A percentile compares a stretch with the other conserved stretches of the same genome.
These are phyloP conservation scores for human DNA, from an alignment of 2,113 vertebrate genomes.

Conservation along the genomic window DNA sequence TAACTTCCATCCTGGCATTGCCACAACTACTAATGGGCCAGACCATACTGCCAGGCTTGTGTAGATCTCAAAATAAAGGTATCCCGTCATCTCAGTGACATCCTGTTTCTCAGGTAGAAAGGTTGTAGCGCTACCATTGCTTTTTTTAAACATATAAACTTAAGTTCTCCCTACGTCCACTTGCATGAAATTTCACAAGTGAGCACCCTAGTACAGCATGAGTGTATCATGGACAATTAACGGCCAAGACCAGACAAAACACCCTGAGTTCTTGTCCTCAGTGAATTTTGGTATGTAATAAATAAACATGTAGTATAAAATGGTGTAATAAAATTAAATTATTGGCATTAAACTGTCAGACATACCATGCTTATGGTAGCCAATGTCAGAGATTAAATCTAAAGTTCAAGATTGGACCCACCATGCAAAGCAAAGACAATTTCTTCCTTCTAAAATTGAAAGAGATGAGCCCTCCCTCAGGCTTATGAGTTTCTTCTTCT, in stretches of 20 bases:
- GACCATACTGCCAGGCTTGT: too few species aligned
- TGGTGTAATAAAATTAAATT: background rate
- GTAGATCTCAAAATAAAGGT: background rate
- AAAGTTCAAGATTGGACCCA: background rate
- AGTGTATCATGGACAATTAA: background rate
- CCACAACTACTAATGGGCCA: fast-evolving
- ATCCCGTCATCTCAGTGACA: background rate
- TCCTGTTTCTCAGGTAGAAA: background rate
- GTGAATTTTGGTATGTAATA: background rate
- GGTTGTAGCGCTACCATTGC: background rate
- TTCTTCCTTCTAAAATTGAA: background rate
- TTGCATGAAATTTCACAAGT: background rate
- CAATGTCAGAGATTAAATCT: background rate
- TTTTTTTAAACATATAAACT: background rate
- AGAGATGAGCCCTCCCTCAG: background rate
- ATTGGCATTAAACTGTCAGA: background rate
- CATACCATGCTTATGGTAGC: background rate
- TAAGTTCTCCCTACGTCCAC: background rate
- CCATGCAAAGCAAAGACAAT: background rate
- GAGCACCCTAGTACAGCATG: background rate
- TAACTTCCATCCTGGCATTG: background rate
- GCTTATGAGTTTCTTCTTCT: background rate
- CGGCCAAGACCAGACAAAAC: background rate
- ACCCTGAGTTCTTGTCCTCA: background rate
- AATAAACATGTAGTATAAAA: background rate